Base-by-base conservation (phyloP, 2,888 invertebrate genomes). In the Punctoribates punctum region DNA sequence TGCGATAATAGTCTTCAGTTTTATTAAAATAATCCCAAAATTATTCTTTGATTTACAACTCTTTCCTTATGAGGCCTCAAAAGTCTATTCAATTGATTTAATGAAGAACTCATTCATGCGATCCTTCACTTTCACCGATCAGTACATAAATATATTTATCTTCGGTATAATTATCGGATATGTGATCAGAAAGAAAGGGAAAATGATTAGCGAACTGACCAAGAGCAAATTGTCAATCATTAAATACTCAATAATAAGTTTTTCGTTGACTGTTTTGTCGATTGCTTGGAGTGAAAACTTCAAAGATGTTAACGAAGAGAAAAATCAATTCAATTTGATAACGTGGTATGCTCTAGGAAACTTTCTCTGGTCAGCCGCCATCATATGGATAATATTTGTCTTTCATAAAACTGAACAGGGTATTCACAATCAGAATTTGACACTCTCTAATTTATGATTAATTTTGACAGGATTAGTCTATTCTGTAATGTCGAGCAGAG, bases 201-300 rank as follows among this genome's bases (percentile, higher is more conserved):
- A n/a, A 5, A 5, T 34, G 3, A 34, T 34, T 8, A 34, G 8
- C 8, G 25, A 1, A n/a, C 11, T 57, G 25, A 57, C 25, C 9
- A 25, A 54, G n/a, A 54, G 4, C 1, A 54, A 54, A 11, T n/a
- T 8, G 3, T n/a, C 20, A 5, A 54, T n/a, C 1, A n/a, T 54
- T 4, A 17, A 38, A 13, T 3, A 1, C 1, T 13, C 70, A 70
- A 42, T 70, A 3, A 4, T 70, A 9, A 42, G 70, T 23, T 46
- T 13, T 23, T 46, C 25, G 1, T 23, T 23, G 42, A 42, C 25
- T 4, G 13, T 73, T 34, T 27, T 73, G 23, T 34, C 42, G 3
- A 34, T 73, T 8, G 20, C 9, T 42, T 76, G 76, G 76, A 73
- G 73, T 51, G 76, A 76, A 62, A 48, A 57, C 51, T 76, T 76